phyloP scores from a whole-genome alignment of 2,888 invertebrate genomes.

The Nysson spinosus region DNA sequence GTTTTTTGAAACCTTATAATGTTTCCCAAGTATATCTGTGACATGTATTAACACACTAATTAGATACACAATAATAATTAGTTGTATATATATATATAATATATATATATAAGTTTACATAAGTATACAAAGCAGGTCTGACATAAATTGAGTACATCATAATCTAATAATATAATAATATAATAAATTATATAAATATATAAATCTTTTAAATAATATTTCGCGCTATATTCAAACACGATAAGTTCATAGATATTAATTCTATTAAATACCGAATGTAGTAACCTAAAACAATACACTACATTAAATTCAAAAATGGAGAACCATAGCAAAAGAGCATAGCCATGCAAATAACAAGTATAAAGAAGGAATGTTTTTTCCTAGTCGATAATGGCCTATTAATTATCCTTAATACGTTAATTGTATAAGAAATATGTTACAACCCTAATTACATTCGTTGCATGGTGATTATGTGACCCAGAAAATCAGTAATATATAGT shows the following conservation, averaged over 20 bases:
- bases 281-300: too few species aligned
- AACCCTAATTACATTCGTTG: conserved; percentile 3
- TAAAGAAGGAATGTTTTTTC: not conserved
- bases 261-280: too few species aligned
- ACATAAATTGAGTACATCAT: too few species aligned
- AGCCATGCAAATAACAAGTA: not conserved
- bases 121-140: too few species aligned
- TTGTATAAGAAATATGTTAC: conserved; percentile 32
- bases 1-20: conserved; percentile 16
- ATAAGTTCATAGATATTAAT: too few species aligned
- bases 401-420: conserved; percentile 18
- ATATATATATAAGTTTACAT: too few species aligned
- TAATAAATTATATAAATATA: too few species aligned
- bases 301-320: not conserved
- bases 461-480: not conserved
- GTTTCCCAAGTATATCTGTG: conserved; percentile 14
- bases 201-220: too few species aligned
- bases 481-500: not conserved
- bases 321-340: not conserved
- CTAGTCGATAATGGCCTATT: not conserved
- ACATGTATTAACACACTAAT: too few species aligned
- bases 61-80: conserved; percentile 1
- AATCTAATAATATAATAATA: too few species aligned
- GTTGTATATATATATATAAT: not conserved
- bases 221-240: too few species aligned